phyloP scores from a whole-genome alignment of 2,888 invertebrate species.

The Apamea crenata region DNA sequence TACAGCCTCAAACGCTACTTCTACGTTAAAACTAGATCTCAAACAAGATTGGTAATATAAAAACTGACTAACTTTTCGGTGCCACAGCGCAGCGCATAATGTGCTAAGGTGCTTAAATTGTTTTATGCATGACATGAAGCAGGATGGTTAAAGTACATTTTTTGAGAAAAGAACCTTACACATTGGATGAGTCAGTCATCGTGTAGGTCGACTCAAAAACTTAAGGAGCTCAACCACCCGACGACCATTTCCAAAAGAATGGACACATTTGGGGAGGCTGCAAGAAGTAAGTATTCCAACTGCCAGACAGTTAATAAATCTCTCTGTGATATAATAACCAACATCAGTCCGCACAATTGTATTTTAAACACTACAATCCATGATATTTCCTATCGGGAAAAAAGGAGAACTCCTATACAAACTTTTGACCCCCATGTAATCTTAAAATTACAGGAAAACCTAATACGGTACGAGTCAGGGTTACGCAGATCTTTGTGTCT shows the following conservation, averaged over 20 bases:
- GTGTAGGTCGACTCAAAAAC: conserved; percentile 2
- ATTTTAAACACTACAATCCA: not conserved
- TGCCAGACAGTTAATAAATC: not conserved
- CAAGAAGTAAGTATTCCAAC: not conserved
- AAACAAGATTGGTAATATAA: not conserved
- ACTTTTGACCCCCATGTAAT: not conserved
- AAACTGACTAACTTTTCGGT: not conserved
- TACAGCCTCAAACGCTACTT: not conserved
- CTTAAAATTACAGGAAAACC: not conserved
- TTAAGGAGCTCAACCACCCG: not conserved
- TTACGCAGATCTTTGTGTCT: not conserved
- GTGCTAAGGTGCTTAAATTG: not conserved
- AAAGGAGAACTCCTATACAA: too few relatives aligned
- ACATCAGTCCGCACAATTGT: not conserved
- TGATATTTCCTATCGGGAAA: not conserved
- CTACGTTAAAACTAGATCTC: not conserved
- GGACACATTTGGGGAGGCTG: not conserved
- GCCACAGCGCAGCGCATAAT: not conserved
- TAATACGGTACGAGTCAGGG: too few relatives aligned
- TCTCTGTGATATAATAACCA: not conserved
- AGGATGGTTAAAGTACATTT: not conserved
- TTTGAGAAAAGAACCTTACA: not conserved
- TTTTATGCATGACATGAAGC: not conserved
- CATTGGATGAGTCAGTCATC: not conserved
- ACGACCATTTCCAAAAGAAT: not conserved